Evolutionary conservation across 2,113 vertebrate genomes (phyloP).

Genomic region (Casuarius casuarius): DNA sequence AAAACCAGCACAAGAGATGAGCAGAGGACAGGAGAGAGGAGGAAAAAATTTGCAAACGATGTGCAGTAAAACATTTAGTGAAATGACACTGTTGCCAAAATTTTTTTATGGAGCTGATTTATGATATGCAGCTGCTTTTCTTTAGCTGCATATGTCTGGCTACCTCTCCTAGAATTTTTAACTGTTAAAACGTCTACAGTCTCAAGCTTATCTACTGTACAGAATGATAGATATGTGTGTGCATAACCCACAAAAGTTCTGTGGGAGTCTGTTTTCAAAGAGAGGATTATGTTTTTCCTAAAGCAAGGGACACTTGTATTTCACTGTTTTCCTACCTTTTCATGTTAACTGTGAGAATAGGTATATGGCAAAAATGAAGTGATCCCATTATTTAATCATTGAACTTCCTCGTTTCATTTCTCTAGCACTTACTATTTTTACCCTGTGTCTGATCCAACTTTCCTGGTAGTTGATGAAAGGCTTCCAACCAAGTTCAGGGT

Average conservation of each 20-base stretch:
- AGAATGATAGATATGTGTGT: not conserved
- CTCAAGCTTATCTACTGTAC: slow-evolving; percentile 17
- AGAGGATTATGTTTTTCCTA: not conserved
- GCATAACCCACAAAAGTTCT: not conserved
- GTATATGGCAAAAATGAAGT: not conserved
- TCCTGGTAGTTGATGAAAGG: not conserved
- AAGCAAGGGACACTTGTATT: not conserved
- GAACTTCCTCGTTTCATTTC: not conserved
- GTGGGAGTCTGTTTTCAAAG: not conserved
- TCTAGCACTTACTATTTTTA: not conserved
- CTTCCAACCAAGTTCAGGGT: not conserved
- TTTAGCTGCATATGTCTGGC: not conserved
- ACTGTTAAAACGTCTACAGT: not conserved
- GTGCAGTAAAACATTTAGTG: not conserved
- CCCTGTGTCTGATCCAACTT: not conserved
- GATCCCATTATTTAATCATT: not conserved
- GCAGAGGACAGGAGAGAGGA: not conserved
- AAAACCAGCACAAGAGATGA: not conserved
- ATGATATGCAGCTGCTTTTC: slow-evolving; percentile 43
- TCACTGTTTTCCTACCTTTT: not conserved
- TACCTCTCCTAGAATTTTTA: slow-evolving; percentile 28
- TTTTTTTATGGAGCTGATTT: slow-evolving; percentile 5
- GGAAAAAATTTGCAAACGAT: not conserved
- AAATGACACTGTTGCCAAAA: not conserved
- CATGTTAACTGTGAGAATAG: not conserved